Evolutionary conservation across 1,140 invertebrate genomes (phyloP).

Genomic region (Eriosoma lanigerum): DNA sequence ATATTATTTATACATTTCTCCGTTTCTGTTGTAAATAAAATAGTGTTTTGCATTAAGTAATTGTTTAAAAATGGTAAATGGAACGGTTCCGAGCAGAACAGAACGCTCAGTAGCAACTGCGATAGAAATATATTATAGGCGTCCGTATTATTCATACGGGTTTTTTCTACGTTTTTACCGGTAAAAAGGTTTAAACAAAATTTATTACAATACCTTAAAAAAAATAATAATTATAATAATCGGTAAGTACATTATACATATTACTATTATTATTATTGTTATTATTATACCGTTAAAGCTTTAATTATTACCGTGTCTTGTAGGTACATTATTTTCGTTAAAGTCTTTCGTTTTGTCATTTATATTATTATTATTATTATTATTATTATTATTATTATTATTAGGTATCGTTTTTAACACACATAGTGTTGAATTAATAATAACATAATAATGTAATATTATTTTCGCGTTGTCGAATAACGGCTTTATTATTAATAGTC

Average conservation of each 20-base stretch:
- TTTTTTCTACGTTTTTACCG: background rate
- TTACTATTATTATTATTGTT: too few relatives aligned
- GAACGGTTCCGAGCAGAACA: background rate
- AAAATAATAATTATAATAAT: slow-evolving; percentile 25
- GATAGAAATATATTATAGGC: background rate
- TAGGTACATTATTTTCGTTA: background rate
- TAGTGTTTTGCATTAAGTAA: background rate
- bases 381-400: too few relatives aligned
- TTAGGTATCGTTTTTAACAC: too few relatives aligned
- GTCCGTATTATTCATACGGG: too few relatives aligned
- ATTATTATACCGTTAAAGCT: background rate
- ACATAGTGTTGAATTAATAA: slow-evolving; percentile 19
- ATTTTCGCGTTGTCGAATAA: background rate
- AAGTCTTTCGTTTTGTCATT: slow-evolving; percentile 9
- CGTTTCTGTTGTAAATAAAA: background rate
- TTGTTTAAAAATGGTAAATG: slow-evolving; percentile 10
- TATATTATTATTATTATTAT: slow-evolving; percentile 12
- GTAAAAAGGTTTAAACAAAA: background rate
- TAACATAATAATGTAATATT: background rate
- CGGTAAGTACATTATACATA: background rate
- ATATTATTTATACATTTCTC: too few relatives aligned
- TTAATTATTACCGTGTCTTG: slow-evolving; percentile 4
- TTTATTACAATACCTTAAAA: slow-evolving; percentile 1
- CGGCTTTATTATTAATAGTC: too few relatives aligned
- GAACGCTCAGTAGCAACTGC: background rate